A percentile compares a stretch with the other conserved stretches of the same genome.
These are phyloP conservation scores for Pterophyllum scalare DNA, from an alignment of 2,113 vertebrate species.

Conservation along the genomic window DNA sequence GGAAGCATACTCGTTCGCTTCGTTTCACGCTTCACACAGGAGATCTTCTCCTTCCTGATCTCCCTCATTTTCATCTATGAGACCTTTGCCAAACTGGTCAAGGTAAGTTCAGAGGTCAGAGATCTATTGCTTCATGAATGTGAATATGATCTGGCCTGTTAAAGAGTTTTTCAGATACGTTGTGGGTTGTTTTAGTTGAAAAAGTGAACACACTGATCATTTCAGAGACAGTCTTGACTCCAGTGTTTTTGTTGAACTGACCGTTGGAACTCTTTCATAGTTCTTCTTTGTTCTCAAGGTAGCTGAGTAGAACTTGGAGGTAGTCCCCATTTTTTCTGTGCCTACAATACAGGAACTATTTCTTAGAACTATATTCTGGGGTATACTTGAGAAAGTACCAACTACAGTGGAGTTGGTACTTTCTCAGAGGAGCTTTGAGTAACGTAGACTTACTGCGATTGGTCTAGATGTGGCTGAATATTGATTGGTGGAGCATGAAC, in stretches of 20 bases:
- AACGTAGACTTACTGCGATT: not conserved
- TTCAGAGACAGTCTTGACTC: too few relatives aligned
- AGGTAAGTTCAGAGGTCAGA: conserved; percentile 74
- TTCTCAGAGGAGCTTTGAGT: not conserved
- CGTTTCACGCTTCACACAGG: conserved; percentile 93
- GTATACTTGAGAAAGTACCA: too few relatives aligned
- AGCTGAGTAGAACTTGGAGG: not conserved
- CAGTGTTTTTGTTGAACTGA: not conserved
- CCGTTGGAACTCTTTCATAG: not conserved
- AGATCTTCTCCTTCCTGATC: conserved; percentile 95
- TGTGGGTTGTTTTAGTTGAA: not conserved
- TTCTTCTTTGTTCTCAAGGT: not conserved
- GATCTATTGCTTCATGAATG: too few relatives aligned
- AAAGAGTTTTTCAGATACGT: not conserved
- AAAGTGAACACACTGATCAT: too few relatives aligned
- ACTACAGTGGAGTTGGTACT: not conserved
- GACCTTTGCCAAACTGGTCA: conserved; percentile 90
- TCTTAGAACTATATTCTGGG: too few relatives aligned
- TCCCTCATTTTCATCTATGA: conserved; percentile 96
- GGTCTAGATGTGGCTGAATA: not conserved
- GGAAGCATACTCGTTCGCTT: conserved; percentile 95
- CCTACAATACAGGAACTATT: not conserved
- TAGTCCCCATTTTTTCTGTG: too few relatives aligned
- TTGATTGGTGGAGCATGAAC: too few relatives aligned
- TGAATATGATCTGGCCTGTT: too few relatives aligned